Percentiles rank a stretch among this genome's conserved stretches.
Conservation (phyloP, 2,797 vertebrate genomes). For the Chanos chanos region DNA sequence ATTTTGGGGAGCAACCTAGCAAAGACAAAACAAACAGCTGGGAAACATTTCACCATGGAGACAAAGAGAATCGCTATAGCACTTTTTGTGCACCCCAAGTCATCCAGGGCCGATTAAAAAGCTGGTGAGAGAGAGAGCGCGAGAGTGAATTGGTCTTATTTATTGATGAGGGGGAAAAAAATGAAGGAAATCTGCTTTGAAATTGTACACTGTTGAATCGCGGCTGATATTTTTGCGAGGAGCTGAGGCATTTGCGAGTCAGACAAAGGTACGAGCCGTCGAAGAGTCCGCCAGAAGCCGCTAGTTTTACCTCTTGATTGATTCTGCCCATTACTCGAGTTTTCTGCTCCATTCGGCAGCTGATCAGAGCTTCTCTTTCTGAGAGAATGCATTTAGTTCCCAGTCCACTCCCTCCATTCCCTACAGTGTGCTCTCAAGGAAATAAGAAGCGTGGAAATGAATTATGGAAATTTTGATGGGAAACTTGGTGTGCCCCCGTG, state of each 20-base stretch:
- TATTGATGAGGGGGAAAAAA: conserved; percentile 73
- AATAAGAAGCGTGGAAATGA: conserved; percentile 74
- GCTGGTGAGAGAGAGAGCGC: conserved; percentile 55
- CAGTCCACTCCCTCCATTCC: conserved; percentile 67
- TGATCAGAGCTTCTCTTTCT: conserved; percentile 66
- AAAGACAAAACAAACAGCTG: conserved; percentile 65
- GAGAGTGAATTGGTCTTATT: conserved; percentile 61
- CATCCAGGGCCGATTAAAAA: conserved; percentile 62
- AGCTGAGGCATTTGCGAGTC: conserved; percentile 31
- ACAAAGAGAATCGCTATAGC: conserved; percentile 66
- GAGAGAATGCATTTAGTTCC: conserved; percentile 65
- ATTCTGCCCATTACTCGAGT: conserved; percentile 50
- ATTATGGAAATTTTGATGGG: conserved; percentile 85
- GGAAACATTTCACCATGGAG: conserved; percentile 67
- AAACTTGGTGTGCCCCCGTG: conserved; percentile 73
- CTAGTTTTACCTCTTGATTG: conserved; percentile 61
- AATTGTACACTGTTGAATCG: conserved; percentile 63
- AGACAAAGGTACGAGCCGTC: conserved; percentile 29
- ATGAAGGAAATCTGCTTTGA: conserved; percentile 65
- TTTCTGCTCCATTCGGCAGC: conserved; percentile 55
- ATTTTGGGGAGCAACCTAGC: conserved; percentile 62
- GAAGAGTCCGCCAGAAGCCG: conserved; percentile 50
- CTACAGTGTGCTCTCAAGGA: conserved; percentile 74
- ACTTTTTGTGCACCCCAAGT: conserved; percentile 63
- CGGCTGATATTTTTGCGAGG: conserved; percentile 57